Base-by-base conservation (phyloP, 2,888 invertebrate species). In the Erpobdella octoculata region DNA sequence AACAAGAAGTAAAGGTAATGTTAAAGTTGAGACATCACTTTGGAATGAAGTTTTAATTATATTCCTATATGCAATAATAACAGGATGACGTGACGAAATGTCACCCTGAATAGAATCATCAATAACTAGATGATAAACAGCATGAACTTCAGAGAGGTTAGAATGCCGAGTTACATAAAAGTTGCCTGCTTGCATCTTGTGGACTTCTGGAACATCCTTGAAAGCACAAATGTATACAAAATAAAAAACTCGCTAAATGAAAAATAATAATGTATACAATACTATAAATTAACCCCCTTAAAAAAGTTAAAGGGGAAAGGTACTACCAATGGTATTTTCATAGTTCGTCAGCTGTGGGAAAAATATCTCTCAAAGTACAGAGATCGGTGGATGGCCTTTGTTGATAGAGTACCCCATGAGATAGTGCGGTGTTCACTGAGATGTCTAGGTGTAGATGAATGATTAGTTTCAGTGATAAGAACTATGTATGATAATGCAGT, bases 71-170 rank as follows among this genome's bases (percentile, higher is more conserved):
- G 96, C 97, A 73, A 96, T 86, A 77, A 99, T 92, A 31, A 91
- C 92, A 2, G 93, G 91, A 87, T 98, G 96, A 2, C 98, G 88
- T 0, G 94, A 97, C 78, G 93, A 92, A 70, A 98, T 93, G 81
- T 97, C 96, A 72, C 89, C 89, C 84, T 79, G 78, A 2, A 84
- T 77, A 21, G 80, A 79, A 79, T 94, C 93, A 82, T 95, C 95
- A 0, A 90, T 89, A 8, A 96, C 90, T 80, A 98, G 88, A 81
- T 99, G 97, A 85, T 95, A 98, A 65, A 96, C 90, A 1, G 94
- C 89, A 85, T 98, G 96, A 62, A 91, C 91, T 81, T 94, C 92
- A 2, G 92, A 90, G 76, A 97, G 87, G 87, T 95, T 95, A 78
- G 93, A 93, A 87, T 96, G 96, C 62, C 82, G 78, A 0, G 82